Evolutionary conservation across 2,888 invertebrate genomes (phyloP).

Genomic region (Tanypteryx hageni): DNA sequence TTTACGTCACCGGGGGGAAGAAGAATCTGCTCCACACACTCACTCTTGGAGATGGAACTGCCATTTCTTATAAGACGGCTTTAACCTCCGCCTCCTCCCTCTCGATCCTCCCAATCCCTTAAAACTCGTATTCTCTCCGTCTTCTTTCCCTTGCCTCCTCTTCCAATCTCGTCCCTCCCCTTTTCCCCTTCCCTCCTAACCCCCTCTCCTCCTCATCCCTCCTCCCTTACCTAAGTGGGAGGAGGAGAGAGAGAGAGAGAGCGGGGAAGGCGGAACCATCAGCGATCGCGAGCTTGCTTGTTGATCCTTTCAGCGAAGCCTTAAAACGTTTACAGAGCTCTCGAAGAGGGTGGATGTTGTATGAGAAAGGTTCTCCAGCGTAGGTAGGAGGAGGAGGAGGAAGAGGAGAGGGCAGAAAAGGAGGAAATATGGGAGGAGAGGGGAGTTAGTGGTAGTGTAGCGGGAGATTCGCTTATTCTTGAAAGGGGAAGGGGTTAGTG

Average conservation of each 20-base stretch:
- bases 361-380: constrained; percentile 16
- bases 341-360: constrained; percentile 65
- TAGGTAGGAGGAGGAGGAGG: not conserved
- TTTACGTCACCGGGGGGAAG: constrained; percentile 46
- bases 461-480: constrained; percentile 20
- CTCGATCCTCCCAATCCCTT: constrained; percentile 23
- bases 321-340: constrained; percentile 69
- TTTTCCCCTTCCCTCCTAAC: not conserved
- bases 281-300: constrained; percentile 66
- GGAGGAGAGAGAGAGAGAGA: not conserved
- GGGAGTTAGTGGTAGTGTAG: not conserved
- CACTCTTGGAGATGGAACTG: constrained; percentile 55
- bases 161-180: not conserved
- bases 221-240: not conserved
- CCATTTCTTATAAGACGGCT: constrained; percentile 7
- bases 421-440: not conserved
- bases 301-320: constrained; percentile 68
- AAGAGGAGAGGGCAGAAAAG: not conserved
- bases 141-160: not conserved
- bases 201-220: not conserved
- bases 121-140: constrained; percentile 5
- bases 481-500: constrained; percentile 33
- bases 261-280: constrained; percentile 53
- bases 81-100: not conserved
- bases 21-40: constrained; percentile 22